A percentile compares a stretch with the other conserved stretches of the same genome.
Evolutionary conservation across 2,888 invertebrate species (phyloP).

Genomic region (Leucophenga maculata): DNA sequence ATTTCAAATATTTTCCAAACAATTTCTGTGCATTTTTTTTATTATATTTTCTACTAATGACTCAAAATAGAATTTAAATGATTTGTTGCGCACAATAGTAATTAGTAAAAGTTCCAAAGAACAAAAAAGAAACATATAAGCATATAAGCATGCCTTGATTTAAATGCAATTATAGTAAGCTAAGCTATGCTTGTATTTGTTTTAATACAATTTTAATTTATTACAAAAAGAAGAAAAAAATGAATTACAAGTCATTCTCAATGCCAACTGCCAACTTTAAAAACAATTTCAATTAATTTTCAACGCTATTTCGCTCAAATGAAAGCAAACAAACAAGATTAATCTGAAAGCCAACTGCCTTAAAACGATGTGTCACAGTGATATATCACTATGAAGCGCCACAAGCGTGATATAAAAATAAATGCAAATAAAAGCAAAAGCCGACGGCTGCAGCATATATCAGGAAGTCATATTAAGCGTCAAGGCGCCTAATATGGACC

Average conservation of each 20-base stretch:
- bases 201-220: too few species aligned
- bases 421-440: constrained; percentile 4
- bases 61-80: not conserved
- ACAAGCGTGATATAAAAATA: not conserved
- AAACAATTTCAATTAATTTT: constrained; percentile 14
- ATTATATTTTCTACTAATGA: not conserved
- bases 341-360: constrained; percentile 1
- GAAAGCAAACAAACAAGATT: not conserved
- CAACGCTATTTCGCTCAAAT: not conserved
- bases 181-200: too few species aligned
- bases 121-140: too few species aligned
- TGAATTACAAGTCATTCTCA: not conserved
- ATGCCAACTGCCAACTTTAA: not conserved
- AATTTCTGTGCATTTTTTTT: not conserved
- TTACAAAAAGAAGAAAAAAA: too few species aligned
- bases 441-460: not conserved
- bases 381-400: constrained; percentile 1
- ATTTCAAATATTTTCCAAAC: not conserved
- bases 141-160: too few species aligned
- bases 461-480: constrained; percentile 14
- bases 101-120: not conserved
- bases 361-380: constrained; percentile 12
- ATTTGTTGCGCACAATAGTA: not conserved
- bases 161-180: too few species aligned
- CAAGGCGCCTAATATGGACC: constrained; percentile 7